Evolutionary conservation across 2,113 vertebrate genomes (phyloP), one percentile per base, ranked within the genome.

Genomic region (Sturnus vulgaris): DNA sequence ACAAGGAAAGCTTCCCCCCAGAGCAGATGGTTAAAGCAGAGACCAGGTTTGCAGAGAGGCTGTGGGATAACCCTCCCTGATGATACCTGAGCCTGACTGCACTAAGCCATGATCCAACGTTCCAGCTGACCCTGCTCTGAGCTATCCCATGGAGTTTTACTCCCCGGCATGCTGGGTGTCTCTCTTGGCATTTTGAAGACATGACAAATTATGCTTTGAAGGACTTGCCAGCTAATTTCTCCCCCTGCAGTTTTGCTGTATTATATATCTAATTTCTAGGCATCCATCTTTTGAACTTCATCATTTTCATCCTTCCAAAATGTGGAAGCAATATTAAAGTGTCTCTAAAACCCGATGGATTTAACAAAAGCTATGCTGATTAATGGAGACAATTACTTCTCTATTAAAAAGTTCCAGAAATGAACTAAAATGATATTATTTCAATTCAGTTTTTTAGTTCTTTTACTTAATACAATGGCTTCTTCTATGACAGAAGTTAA

Each of bases 301-400:
- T 44, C 28, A 47, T 71, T 94, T 78, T 84, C 78, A 82, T 89
- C 39, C 16, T 86, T 92, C 71, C 70, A 75, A 84, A 92, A 78
- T 80, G 82, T 23, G 18, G 33, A 77, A 61, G 49, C 47, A 79
- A 72, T 52, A 77, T 39, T 90, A 52, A 87, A 90, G 10, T 85
- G 76, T 70, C 82, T 83, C 39, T 50, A 55, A 93, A 92, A 37
- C 88, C 42, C 61, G 0, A 33, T 44, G 82, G 85, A 86, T 95
- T 93, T 97, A 78, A 78, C 46, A 76, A 66, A 85, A 95, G 40
- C 55, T 91, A 68, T 33, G n/a, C 42, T 93, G 83, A 93, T 86
- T 85, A 93, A 88, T 86, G 64, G 52, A 82, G 91, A 88, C 72
- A 90, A 90, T 86, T 92, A 83, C 16, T 57, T 42, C 68, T 92